Evolutionary conservation across 2,888 invertebrate species (phyloP).

Genomic region (Chironomus tentans): DNA sequence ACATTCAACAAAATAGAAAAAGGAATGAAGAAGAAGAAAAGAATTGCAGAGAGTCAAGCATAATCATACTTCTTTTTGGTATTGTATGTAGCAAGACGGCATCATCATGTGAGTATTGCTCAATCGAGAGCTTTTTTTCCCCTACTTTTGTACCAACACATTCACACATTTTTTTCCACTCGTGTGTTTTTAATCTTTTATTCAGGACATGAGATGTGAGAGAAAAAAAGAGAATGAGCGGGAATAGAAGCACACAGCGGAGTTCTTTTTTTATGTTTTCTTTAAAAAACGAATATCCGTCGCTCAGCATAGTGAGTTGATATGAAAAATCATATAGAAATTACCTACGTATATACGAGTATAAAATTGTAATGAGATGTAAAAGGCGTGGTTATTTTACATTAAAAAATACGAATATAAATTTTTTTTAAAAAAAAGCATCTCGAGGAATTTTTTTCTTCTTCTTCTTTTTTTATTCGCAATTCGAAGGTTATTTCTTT

Average conservation of each 20-base stretch:
- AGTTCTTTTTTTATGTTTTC: constrained; percentile 22
- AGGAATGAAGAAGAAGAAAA: background rate
- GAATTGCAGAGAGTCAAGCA: background rate
- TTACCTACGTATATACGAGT: constrained; percentile 11
- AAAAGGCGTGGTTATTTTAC: constrained; percentile 27
- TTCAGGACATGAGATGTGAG: background rate
- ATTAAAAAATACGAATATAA: constrained; percentile 22
- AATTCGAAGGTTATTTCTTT: constrained; percentile 17
- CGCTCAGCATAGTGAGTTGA: constrained; percentile 21
- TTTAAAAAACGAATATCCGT: constrained; percentile 19
- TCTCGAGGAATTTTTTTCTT: constrained; percentile 23
- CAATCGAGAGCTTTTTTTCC: constrained; percentile 25
- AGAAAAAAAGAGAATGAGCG: background rate
- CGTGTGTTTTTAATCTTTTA: no score
- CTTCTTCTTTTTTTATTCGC: background rate
- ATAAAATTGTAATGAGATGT: constrained; percentile 20
- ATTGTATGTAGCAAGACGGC: background rate
- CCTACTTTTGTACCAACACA: constrained; percentile 17
- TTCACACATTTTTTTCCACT: background rate
- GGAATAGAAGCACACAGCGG: background rate
- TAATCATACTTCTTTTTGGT: background rate
- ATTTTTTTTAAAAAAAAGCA: constrained; percentile 14
- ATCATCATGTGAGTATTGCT: background rate
- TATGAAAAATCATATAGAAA: constrained; percentile 27
- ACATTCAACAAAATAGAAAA: constrained; percentile 10